Conservation (phyloP, 2,888 invertebrate species). For the Ormyrus pomaceus region DNA sequence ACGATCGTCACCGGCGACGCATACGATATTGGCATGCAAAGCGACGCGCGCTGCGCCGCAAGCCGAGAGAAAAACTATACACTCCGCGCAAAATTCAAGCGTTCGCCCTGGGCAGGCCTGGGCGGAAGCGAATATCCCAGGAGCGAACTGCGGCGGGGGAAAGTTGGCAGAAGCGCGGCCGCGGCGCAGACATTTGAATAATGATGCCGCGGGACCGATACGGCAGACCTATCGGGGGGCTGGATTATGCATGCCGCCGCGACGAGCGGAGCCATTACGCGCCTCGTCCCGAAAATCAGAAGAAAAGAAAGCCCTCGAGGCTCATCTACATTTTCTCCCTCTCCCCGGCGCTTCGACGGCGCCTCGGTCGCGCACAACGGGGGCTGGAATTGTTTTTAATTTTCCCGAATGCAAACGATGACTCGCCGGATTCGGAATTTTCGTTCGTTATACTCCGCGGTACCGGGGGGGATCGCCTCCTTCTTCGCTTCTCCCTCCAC, state of each 20-base stretch:
- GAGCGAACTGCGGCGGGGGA: background rate
- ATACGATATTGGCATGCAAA: too few relatives aligned
- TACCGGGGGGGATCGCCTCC: too few relatives aligned
- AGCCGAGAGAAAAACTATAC: too few relatives aligned
- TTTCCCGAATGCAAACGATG: background rate
- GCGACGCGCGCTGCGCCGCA: too few relatives aligned
- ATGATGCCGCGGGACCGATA: constrained; percentile 46
- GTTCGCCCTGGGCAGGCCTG: too few relatives aligned
- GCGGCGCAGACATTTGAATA: constrained; percentile 59
- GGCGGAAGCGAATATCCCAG: constrained; percentile 35
- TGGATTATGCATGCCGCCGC: constrained; percentile 62
- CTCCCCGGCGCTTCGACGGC: background rate
- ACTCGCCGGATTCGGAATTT: background rate
- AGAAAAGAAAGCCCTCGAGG: background rate
- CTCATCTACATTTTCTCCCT: constrained; percentile 36
- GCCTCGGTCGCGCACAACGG: background rate
- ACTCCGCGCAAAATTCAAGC: too few relatives aligned
- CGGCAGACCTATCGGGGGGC: background rate
- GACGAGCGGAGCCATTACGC: constrained; percentile 41
- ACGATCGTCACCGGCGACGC: too few relatives aligned
- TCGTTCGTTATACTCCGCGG: background rate
- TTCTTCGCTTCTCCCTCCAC: too few relatives aligned
- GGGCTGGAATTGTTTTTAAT: background rate
- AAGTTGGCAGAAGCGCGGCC: constrained; percentile 31
- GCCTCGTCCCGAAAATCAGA: background rate